Base-by-base conservation (phyloP, 53 echinoderm and acorn worm genomes). In the Antedon mediterranea region DNA sequence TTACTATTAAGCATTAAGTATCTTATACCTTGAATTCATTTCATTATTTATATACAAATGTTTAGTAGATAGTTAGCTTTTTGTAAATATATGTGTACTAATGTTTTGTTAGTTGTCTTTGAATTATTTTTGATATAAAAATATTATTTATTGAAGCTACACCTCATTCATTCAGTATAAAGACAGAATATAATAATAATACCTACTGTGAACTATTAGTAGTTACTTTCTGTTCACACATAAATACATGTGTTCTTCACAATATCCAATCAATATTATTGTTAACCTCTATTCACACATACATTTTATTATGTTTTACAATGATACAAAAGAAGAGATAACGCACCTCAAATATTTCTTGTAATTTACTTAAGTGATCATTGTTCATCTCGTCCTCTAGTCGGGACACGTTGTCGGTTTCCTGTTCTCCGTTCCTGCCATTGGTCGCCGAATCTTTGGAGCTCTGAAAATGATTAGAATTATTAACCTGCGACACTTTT, bases 361-460 rank as follows among this genome's bases (percentile, higher is more conserved):
- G 97, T 29, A 95, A 78, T 70, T 95, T 95, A 79, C 82, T 78
- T 0, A 95, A 76, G 76, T 95, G 97, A 41, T 95, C 97, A 31
- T 95, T 95, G 84, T 95, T 95, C 97, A 95, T 95, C 76, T 95
- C 97, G 43, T 95, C 97, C 31, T 95, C 97, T 34, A 95, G 88
- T 73, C 87, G 85, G 0, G 90, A 90, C 73, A 81, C 80, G 71
- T 78, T 85, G 42, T 81, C 85, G 28, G 57, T 42, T 0, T 80
- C 86, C 28, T 76, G 82, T 73, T 88, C 83, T 26, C 87, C 90
- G 13, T 85, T 11, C 20, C 23, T 57, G 23, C 57, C 57, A 57
- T 23, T 13, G 14, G 57, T 57, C 57, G 57, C 23, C 31, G 89
- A 89, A 0, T 83, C 87, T 73, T 93, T 93, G 13, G 89, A 90